Evolutionary conservation across 2,797 vertebrate species (phyloP).

Genomic region (Harpagifer antarcticus): DNA sequence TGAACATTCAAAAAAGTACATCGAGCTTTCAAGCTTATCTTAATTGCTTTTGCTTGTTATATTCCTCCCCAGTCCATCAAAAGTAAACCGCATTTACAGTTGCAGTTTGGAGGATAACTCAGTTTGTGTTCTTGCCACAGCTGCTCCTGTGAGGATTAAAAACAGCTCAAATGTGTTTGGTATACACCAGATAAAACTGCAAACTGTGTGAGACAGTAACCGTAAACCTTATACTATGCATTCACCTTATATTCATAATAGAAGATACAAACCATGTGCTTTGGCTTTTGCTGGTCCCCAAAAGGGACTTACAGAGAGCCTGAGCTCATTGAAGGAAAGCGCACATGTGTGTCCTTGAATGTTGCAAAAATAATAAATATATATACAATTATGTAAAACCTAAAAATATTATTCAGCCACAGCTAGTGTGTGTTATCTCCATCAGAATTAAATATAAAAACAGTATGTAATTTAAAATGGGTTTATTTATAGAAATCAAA

Average conservation of each 20-base stretch:
- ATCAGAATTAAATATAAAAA: not conserved
- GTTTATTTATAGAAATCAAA: no score
- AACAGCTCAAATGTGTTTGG: constrained; percentile 25
- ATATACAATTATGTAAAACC: constrained; percentile 20
- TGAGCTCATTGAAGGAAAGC: not conserved
- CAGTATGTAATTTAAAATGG: no score
- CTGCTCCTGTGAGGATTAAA: constrained; percentile 36
- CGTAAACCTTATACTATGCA: constrained; percentile 26
- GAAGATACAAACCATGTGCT: constrained; percentile 18
- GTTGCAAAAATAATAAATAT: constrained; percentile 27
- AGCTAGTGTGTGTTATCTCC: not conserved
- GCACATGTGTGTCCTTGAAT: constrained; percentile 10
- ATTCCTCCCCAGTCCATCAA: constrained; percentile 47
- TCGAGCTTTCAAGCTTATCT: constrained; percentile 53
- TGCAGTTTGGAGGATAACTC: constrained; percentile 30
- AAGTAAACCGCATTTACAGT: constrained; percentile 43
- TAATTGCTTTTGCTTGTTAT: constrained; percentile 63
- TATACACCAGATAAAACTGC: constrained; percentile 29
- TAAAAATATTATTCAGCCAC: not conserved
- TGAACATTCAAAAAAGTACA: constrained; percentile 33
- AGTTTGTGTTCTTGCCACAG: constrained; percentile 38
- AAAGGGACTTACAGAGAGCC: constrained; percentile 13
- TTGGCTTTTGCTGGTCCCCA: constrained; percentile 8
- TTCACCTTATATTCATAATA: constrained; percentile 15
- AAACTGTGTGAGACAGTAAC: constrained; percentile 12